phyloP scores from a whole-genome alignment of 2,888 invertebrate species.

The Andrena camellia region DNA sequence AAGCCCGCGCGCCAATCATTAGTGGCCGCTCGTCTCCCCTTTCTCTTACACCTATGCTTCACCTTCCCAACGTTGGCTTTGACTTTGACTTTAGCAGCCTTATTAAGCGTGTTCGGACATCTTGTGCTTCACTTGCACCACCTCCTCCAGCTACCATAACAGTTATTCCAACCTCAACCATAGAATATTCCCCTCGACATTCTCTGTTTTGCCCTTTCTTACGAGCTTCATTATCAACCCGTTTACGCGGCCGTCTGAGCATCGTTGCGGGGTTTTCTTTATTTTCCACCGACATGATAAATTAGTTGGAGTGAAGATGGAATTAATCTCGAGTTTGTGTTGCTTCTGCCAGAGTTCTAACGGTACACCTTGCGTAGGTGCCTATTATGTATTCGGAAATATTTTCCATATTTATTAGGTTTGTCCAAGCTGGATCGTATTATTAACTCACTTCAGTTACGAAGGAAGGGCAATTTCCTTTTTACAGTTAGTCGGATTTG shows the following conservation, averaged over 20 bases:
- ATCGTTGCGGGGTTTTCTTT: not conserved
- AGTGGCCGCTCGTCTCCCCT: slow-evolving; percentile 30
- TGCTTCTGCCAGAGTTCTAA: too few relatives aligned
- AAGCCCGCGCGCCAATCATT: slow-evolving; percentile 48
- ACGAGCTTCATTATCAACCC: not conserved
- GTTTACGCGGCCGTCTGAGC: not conserved
- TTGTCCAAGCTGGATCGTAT: too few relatives aligned
- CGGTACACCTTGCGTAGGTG: too few relatives aligned
- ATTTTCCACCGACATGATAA: not conserved
- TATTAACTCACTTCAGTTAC: not conserved
- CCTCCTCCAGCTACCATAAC: not conserved
- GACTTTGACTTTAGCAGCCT: slow-evolving; percentile 34
- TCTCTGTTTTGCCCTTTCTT: not conserved
- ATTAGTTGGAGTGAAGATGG: too few relatives aligned
- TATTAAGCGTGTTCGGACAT: slow-evolving; percentile 42
- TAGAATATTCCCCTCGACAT: not conserved
- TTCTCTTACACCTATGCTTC: slow-evolving; percentile 19
- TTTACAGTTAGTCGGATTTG: not conserved
- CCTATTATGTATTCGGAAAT: too few relatives aligned
- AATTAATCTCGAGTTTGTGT: too few relatives aligned
- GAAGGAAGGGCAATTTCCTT: slow-evolving; percentile 6
- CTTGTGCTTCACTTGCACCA: slow-evolving; percentile 2
- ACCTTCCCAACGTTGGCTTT: slow-evolving; percentile 12
- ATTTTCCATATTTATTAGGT: not conserved
- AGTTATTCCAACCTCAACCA: not conserved